A percentile compares a stretch with the other conserved stretches of the same genome.
phyloP scores from a whole-genome alignment of 30 jellyfish, hydroid and myxozoan species.

The Chrysaora quinquecirrha region DNA sequence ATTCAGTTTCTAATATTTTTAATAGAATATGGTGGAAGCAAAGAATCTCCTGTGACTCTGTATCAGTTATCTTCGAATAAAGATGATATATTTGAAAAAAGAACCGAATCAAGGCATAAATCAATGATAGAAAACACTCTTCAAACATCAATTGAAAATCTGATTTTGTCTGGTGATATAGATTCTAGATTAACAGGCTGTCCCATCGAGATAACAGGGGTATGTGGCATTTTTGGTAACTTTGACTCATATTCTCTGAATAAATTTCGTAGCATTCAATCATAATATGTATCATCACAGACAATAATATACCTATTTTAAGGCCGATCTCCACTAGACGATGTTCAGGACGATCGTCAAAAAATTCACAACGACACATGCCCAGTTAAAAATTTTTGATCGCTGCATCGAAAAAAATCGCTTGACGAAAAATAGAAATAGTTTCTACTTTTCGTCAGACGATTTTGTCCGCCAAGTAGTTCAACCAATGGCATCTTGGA shows the following conservation, averaged over 20 bases:
- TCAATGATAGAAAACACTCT: conserved; percentile 65
- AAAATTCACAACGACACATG: no score
- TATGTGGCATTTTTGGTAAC: background rate
- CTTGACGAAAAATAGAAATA: no score
- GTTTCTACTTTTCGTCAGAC: no score
- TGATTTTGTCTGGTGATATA: conserved; percentile 21
- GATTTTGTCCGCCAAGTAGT: no score
- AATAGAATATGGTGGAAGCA: conserved; percentile 62
- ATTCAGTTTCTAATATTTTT: background rate
- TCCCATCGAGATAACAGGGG: conserved; percentile 59
- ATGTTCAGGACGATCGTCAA: no score
- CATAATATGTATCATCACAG: no score
- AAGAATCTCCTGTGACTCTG: conserved; percentile 49
- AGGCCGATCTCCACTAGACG: no score
- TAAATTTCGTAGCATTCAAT: no score
- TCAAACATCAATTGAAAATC: conserved; percentile 41
- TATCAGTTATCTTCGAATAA: conserved; percentile 34
- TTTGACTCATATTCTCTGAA: no score
- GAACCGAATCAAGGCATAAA: conserved; percentile 29
- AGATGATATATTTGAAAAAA: conserved; percentile 4
- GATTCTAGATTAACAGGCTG: conserved; percentile 21
- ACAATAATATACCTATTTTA: background rate
- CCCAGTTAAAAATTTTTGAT: no score
- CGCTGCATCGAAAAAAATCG: no score
- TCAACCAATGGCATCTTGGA: no score